phyloP scores from a whole-genome alignment of 2,113 vertebrate species.

The Narcine bancroftii region DNA sequence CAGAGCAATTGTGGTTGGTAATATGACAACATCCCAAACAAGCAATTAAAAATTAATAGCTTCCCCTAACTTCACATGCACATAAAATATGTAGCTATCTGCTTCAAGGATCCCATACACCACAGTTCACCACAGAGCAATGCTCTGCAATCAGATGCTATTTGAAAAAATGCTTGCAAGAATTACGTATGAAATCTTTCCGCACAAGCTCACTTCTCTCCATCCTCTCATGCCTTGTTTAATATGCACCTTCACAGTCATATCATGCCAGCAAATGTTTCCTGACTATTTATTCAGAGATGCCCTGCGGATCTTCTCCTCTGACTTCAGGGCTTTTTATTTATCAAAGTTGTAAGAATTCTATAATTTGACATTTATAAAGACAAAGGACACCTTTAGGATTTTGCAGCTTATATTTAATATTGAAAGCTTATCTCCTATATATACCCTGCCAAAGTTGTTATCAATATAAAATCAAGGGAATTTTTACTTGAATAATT shows the following conservation, averaged over 20 bases:
- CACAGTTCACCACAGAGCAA: background rate
- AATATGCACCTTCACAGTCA: background rate
- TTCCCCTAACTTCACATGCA: no score
- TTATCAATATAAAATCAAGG: background rate
- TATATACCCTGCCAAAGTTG: background rate
- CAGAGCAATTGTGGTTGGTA: no score
- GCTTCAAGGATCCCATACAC: background rate
- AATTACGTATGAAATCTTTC: background rate
- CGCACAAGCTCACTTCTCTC: background rate
- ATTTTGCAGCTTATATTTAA: no score
- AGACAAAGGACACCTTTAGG: no score
- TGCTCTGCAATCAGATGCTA: background rate
- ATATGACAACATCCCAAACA: no score
- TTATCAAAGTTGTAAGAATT: no score
- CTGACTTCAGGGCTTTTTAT: no score
- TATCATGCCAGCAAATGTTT: background rate
- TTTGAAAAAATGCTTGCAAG: background rate
- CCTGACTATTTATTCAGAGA: background rate
- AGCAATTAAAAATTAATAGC: no score
- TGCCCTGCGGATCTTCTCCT: background rate
- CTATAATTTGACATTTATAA: no score
- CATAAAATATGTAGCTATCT: no score
- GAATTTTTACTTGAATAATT: background rate
- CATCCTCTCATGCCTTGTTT: background rate
- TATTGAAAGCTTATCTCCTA: background rate